Conservation (phyloP, 2,888 invertebrate genomes). For the Amphipoea oculea region DNA sequence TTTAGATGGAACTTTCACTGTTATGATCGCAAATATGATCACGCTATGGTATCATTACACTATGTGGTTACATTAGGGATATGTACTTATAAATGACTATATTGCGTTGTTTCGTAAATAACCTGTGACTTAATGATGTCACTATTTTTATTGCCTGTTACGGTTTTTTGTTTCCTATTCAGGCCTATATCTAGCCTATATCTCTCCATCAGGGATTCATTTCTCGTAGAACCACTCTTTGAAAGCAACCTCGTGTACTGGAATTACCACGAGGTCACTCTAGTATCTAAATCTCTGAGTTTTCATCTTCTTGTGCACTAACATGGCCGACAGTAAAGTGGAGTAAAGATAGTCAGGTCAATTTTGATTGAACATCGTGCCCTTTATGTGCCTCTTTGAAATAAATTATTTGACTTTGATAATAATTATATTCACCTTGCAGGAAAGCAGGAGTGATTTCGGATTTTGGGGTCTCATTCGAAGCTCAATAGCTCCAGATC, state of each 20-base stretch:
- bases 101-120: slow-evolving; percentile 45
- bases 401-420: not conserved
- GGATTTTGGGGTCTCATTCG: not conserved
- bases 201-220: not conserved
- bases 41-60: slow-evolving; percentile 51
- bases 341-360: not conserved
- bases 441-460: not conserved
- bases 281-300: not conserved
- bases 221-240: not conserved
- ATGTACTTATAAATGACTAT: slow-evolving; percentile 25
- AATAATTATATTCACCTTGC: not conserved
- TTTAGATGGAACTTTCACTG: slow-evolving; percentile 58
- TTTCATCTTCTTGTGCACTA: not conserved
- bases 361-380: not conserved
- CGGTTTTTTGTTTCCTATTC: slow-evolving; percentile 8
- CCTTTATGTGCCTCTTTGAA: not conserved
- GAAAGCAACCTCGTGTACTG: not conserved
- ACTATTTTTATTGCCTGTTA: slow-evolving; percentile 25
- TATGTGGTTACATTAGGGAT: slow-evolving; percentile 47
- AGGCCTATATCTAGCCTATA: not conserved
- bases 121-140: slow-evolving; percentile 37
- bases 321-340: not conserved
- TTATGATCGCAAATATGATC: slow-evolving; percentile 32
- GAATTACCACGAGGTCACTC: not conserved
- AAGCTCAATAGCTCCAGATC: not conserved